A percentile compares a stretch with the other conserved stretches of the same genome.
phyloP scores from a whole-genome alignment of 1,140 invertebrate species.

The Euura saliciscinereae region DNA sequence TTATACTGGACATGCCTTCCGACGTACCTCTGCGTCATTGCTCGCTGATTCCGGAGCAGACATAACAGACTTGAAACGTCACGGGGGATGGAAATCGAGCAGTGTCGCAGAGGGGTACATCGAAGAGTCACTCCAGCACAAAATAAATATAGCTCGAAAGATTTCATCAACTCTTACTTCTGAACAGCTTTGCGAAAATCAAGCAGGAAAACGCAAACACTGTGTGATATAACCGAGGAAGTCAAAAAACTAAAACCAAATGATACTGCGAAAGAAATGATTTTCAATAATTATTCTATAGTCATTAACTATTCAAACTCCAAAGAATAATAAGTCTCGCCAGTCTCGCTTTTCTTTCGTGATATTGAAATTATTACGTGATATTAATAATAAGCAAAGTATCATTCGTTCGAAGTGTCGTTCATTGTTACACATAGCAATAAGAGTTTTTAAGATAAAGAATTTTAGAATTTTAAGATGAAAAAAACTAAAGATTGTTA shows the following conservation, averaged over 20 bases:
- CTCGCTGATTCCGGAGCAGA: constrained; percentile 13
- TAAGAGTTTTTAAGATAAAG: too few relatives aligned
- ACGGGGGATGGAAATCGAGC: neutral
- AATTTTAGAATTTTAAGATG: too few relatives aligned
- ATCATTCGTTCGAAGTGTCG: too few relatives aligned
- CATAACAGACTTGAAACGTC: neutral
- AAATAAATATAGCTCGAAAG: neutral
- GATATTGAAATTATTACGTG: too few relatives aligned
- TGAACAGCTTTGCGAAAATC: neutral
- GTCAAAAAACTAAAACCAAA: neutral
- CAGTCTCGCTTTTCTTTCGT: too few relatives aligned
- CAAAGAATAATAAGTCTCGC: too few relatives aligned
- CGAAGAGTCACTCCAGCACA: neutral
- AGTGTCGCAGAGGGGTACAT: neutral
- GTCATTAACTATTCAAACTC: too few relatives aligned
- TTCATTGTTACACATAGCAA: too few relatives aligned
- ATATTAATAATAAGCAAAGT: too few relatives aligned
- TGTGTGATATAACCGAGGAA: neutral
- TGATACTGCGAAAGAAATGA: neutral
- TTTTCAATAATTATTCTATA: too few relatives aligned
- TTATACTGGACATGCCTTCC: constrained; percentile 26
- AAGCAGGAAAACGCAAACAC: neutral
- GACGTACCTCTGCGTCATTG: constrained; percentile 21
- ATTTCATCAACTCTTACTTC: neutral
- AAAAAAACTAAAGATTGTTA: too few relatives aligned